These are phyloP conservation scores for Anser brachyrhynchus DNA, from an alignment of 2,113 vertebrate species.

Conservation along the genomic window DNA sequence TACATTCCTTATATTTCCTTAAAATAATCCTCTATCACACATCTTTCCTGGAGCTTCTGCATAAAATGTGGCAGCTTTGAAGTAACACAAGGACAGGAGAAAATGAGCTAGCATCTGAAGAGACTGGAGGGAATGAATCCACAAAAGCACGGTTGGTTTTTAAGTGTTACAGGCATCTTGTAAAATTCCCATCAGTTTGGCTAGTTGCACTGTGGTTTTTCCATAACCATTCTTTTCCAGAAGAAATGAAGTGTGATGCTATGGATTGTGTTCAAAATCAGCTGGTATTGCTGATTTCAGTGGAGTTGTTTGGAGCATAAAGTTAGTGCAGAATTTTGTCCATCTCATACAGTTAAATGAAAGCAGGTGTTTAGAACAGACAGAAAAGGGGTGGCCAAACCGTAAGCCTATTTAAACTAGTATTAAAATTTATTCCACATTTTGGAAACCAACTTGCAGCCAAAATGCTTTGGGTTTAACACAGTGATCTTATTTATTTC, in stretches of 20 bases:
- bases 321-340: not conserved
- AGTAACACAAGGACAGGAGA: not conserved
- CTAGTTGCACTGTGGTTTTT: not conserved
- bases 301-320: not conserved
- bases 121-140: not conserved
- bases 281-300: not conserved
- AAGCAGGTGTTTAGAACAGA: slow-evolving; percentile 39
- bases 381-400: not conserved
- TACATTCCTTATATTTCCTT: not conserved
- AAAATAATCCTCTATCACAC: not conserved
- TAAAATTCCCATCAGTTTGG: slow-evolving; percentile 5
- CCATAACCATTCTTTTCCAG: not conserved
- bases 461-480: not conserved
- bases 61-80: not conserved
- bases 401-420: not conserved
- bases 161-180: not conserved
- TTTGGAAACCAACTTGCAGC: not conserved
- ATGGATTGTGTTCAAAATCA: not conserved
- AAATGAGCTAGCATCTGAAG: not conserved
- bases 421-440: slow-evolving; percentile 32
- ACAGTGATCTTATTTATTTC: not conserved
- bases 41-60: not conserved
- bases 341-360: not conserved
- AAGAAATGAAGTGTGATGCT: slow-evolving; percentile 43
- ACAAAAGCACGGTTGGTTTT: not conserved